Conservation (phyloP, 2,888 invertebrate genomes). For the Acanthoscelides obtectus region DNA sequence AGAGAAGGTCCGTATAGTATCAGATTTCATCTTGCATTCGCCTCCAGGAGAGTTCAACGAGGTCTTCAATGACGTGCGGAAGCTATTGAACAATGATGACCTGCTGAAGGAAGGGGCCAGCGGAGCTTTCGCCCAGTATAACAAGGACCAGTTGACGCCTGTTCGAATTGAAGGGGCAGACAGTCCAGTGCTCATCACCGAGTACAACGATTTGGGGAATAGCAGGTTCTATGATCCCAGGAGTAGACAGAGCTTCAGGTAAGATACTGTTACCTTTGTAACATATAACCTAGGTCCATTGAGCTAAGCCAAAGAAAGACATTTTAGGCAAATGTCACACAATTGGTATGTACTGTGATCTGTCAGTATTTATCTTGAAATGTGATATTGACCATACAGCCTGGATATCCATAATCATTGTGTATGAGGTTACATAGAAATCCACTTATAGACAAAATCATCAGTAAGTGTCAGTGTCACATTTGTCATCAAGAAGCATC, state of each 20-base stretch:
- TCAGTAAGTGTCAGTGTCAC: no score
- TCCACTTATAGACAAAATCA: no score
- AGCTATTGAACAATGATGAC: constrained; percentile 90
- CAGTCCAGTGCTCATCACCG: constrained; percentile 83
- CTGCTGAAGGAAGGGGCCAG: constrained; percentile 94
- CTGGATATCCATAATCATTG: no score
- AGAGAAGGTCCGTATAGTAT: constrained; percentile 94
- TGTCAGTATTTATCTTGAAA: no score
- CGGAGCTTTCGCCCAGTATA: constrained; percentile 96
- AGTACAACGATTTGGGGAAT: constrained; percentile 93
- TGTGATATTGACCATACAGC: no score
- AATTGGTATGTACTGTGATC: no score
- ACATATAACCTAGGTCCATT: no score
- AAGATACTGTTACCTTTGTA: no score
- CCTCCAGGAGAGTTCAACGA: constrained; percentile 99
- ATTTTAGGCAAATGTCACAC: no score
- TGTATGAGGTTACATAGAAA: no score
- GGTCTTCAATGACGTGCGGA: constrained; percentile 96
- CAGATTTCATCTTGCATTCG: constrained; percentile 97
- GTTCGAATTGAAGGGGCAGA: constrained; percentile 84
- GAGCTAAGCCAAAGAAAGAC: no score
- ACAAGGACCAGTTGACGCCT: constrained; percentile 98
- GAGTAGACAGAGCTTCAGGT: constrained; percentile 89
- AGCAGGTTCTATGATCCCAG: constrained; percentile 94
- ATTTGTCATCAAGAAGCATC: no score